phyloP scores from a whole-genome alignment of 2,113 vertebrate genomes.

The Carettochelys insculpta region DNA sequence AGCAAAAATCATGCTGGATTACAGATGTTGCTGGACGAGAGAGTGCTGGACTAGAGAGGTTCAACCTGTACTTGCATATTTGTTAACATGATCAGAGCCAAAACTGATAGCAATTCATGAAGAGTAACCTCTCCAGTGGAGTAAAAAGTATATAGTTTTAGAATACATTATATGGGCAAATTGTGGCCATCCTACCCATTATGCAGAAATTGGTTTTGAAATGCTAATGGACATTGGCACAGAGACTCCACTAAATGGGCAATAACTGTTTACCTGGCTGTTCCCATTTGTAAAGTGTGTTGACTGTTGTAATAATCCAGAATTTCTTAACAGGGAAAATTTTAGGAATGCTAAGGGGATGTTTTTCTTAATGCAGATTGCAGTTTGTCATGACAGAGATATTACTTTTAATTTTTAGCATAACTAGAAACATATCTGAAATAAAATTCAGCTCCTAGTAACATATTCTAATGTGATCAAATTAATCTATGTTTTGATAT shows the following conservation, averaged over 20 bases:
- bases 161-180: neutral
- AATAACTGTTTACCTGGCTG: slow-evolving; percentile 22
- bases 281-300: slow-evolving; percentile 35
- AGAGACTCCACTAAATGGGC: neutral
- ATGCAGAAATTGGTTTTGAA: neutral
- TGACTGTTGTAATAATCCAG: accelerated
- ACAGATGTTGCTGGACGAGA: too few species aligned
- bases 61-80: neutral
- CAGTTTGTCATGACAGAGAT: neutral
- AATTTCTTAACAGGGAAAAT: neutral
- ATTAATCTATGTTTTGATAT: neutral
- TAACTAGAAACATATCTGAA: neutral
- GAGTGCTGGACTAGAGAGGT: too few species aligned
- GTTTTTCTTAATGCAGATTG: slow-evolving; percentile 16
- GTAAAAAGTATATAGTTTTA: neutral
- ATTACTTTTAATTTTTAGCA: neutral
- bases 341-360: slow-evolving; percentile 8
- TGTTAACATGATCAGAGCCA: neutral
- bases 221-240: neutral
- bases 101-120: slow-evolving; percentile 1
- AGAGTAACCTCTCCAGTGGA: neutral
- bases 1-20: too few species aligned
- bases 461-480: neutral
- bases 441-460: neutral
- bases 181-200: neutral